A percentile compares a stretch with the other conserved stretches of the same genome.
Evolutionary conservation across 2,888 invertebrate species (phyloP).

Genomic region (Drosophila trichaetosa): DNA sequence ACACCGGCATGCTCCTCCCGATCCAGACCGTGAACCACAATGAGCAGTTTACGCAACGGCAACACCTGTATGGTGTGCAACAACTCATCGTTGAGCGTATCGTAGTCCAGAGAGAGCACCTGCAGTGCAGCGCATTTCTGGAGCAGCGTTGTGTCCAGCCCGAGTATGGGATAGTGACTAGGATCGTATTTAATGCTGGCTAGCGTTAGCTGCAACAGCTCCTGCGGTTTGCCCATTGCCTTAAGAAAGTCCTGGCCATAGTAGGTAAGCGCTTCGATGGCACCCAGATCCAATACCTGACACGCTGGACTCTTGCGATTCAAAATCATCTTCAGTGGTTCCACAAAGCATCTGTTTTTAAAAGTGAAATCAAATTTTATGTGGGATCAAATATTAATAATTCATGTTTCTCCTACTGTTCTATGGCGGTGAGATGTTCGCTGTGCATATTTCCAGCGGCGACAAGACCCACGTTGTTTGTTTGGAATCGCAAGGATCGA

Average conservation of each 20-base stretch:
- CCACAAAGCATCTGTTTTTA: constrained; percentile 81
- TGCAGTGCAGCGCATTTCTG: constrained; percentile 87
- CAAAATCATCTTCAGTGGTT: constrained; percentile 83
- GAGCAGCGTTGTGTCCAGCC: constrained; percentile 86
- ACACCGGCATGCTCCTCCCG: constrained; percentile 88
- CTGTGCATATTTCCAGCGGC: constrained; percentile 81
- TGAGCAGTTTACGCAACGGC: constrained; percentile 87
- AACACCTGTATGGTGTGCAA: constrained; percentile 82
- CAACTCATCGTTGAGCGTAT: constrained; percentile 83
- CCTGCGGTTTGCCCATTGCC: constrained; percentile 85
- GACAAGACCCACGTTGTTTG: constrained; percentile 81
- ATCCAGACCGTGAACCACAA: constrained; percentile 90
- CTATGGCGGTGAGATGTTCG: constrained; percentile 82
- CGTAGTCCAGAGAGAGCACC: constrained; percentile 85
- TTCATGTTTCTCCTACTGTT: constrained; percentile 75
- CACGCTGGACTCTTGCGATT: constrained; percentile 82
- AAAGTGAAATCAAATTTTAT: not conserved
- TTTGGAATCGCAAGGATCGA: constrained; percentile 83
- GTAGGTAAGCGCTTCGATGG: constrained; percentile 84
- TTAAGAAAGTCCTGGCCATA: constrained; percentile 84
- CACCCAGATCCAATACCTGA: constrained; percentile 83
- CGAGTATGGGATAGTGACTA: constrained; percentile 87
- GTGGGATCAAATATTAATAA: too few species aligned
- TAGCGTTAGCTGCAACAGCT: constrained; percentile 88
- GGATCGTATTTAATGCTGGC: constrained; percentile 91